phyloP scores from a whole-genome alignment of 2,888 invertebrate genomes.

The Erebia aethiops region DNA sequence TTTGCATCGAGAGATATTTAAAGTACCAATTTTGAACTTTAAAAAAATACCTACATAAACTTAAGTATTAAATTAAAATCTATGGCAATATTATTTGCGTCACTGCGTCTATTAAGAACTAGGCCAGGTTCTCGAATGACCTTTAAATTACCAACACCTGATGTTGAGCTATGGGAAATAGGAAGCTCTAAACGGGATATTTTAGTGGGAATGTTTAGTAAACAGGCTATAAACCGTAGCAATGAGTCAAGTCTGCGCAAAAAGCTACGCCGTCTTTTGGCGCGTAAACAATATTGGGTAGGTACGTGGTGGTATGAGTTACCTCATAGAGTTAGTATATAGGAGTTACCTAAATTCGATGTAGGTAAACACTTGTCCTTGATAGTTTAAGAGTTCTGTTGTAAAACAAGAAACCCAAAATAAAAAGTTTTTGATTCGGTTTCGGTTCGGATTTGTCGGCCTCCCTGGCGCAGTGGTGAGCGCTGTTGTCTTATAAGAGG shows the following conservation, averaged over 20 bases:
- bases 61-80: too few relatives aligned
- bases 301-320: background rate
- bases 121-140: background rate
- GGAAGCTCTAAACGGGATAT: constrained; percentile 28
- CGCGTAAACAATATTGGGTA: constrained; percentile 20
- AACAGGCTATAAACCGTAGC: constrained; percentile 34
- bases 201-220: constrained; percentile 37
- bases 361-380: background rate
- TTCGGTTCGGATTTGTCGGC: too few relatives aligned
- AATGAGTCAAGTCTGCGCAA: constrained; percentile 33
- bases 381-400: too few relatives aligned
- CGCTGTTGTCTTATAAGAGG: too few relatives aligned
- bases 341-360: background rate
- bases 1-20: too few relatives aligned
- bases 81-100: too few relatives aligned
- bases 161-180: background rate
- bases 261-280: constrained; percentile 13
- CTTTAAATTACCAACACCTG: background rate
- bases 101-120: background rate
- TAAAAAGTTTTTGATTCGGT: too few relatives aligned
- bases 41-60: too few relatives aligned
- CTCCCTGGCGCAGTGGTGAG: too few relatives aligned
- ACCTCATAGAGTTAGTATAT: too few relatives aligned
- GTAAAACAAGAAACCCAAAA: background rate
- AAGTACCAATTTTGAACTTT: too few relatives aligned